Conservation (phyloP, 1,140 invertebrate genomes). For the Xylocopa sonorina region DNA sequence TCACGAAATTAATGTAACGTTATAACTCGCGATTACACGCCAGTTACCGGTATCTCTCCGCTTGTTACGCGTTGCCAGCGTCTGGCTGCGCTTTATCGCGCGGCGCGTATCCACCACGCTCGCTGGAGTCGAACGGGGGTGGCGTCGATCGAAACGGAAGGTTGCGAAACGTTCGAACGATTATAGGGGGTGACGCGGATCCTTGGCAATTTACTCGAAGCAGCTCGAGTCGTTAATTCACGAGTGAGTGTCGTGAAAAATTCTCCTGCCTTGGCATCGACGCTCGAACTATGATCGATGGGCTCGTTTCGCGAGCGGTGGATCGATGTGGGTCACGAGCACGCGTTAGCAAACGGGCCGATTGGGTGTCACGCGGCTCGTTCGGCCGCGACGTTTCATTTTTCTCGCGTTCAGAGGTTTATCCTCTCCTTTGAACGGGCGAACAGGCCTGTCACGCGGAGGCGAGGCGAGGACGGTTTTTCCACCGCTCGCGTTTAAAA, state of each 20-base stretch:
- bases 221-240: background rate
- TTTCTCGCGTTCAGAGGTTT: too few species aligned
- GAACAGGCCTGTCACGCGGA: too few species aligned
- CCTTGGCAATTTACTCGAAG: background rate
- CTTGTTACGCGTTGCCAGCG: constrained; percentile 13
- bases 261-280: background rate
- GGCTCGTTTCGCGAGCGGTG: too few species aligned
- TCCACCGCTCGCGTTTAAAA: too few species aligned
- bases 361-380: background rate
- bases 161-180: too few species aligned
- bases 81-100: constrained; percentile 28
- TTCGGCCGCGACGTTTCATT: background rate
- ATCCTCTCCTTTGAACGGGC: too few species aligned
- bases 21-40: constrained; percentile 44
- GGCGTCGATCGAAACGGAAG: too few species aligned
- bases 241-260: background rate
- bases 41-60: constrained; percentile 19
- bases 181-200: background rate
- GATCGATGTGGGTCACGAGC: constrained; percentile 15
- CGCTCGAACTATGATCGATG: background rate
- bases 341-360: background rate
- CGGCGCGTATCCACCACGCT: background rate
- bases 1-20: constrained; percentile 49
- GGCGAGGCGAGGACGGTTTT: too few species aligned
- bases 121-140: too few species aligned